Evolutionary conservation across 1,140 invertebrate species (phyloP), one percentile per base, ranked within the genome.

Genomic region (Heliconius hermathena): DNA sequence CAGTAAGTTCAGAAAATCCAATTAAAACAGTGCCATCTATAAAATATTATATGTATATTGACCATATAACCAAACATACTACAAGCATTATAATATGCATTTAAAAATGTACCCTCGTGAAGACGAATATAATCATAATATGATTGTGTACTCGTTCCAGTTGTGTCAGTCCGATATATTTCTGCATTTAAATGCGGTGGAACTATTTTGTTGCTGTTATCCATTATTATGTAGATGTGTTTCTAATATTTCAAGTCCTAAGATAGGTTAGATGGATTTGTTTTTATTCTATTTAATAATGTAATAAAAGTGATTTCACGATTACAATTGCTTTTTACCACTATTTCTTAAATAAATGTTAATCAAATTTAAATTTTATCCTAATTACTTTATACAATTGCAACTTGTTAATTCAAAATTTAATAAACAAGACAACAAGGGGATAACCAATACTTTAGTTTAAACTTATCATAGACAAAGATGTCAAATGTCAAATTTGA

Each of bases 181-280:
- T 94, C 92, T 5, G 92, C 88, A 84, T 94, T 94, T 60, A 94
- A 83, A 85, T 94, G 92, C 5, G 92, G 92, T 74, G 92, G 89
- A 57, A 92, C 81, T 49, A 94, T 91, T 85, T 86, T 89, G 79
- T 89, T 90, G 79, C 85, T 89, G 46, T 90, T 88, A 70, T 90
- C 89, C 88, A 93, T 91, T 20, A 26, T 72, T 71, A 38, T 36
- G 33, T 26, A 66, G n/a, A 66, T 26, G 41, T 16, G n/a, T 26
- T 66, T 57, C 11, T 66, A 66, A 66, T 66, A 26, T 22, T 22
- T 57, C 8, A 22, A 57, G 8, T 26, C 54, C 2, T 1, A 66
- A 66, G 57, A 66, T 26, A 66, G 60, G 26, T 66, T 66, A 66
- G 22, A 22, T 26, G n/a, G 22, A 26, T 26, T 66, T 66, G n/a